These are phyloP conservation scores for Nansenia antarctica DNA, from an alignment of 2,113 vertebrate genomes.

Conservation along the genomic window DNA sequence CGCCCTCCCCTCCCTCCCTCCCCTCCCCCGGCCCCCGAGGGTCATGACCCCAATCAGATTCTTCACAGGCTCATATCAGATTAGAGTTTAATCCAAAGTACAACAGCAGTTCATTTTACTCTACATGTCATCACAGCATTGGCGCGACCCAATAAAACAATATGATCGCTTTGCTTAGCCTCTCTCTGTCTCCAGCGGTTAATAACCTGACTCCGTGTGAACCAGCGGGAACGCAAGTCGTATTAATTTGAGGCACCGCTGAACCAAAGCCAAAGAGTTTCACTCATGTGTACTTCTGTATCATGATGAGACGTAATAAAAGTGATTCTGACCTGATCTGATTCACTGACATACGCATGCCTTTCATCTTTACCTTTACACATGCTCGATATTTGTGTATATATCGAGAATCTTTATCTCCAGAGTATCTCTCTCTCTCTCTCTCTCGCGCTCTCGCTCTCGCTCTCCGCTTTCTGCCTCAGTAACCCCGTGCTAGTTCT, in stretches of 20 bases:
- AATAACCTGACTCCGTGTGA: background rate
- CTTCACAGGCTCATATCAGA: constrained; percentile 56
- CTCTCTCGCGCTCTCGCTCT: too few species aligned
- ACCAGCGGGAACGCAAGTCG: too few species aligned
- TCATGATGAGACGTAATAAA: too few species aligned
- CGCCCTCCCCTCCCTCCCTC: constrained; percentile 20
- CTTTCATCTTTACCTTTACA: too few species aligned
- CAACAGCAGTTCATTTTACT: constrained; percentile 32
- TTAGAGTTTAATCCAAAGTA: constrained; percentile 54
- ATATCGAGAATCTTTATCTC: too few species aligned
- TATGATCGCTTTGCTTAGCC: background rate
- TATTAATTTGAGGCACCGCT: too few species aligned
- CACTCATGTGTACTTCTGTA: too few species aligned
- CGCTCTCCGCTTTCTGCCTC: background rate
- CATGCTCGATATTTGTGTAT: too few species aligned
- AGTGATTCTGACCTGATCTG: too few species aligned
- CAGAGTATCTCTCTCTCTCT: too few species aligned
- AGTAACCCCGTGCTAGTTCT: background rate
- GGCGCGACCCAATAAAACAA: background rate
- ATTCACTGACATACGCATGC: too few species aligned
- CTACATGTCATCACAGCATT: background rate
- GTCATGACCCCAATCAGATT: constrained; percentile 59
- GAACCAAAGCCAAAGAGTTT: too few species aligned
- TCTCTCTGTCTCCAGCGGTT: background rate
- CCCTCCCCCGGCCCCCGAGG: constrained; percentile 18